Percentiles rank a stretch among this genome's conserved stretches.
Conservation (phyloP, 2,113 vertebrate genomes). For the Rhinopomastus cyanomelas region DNA sequence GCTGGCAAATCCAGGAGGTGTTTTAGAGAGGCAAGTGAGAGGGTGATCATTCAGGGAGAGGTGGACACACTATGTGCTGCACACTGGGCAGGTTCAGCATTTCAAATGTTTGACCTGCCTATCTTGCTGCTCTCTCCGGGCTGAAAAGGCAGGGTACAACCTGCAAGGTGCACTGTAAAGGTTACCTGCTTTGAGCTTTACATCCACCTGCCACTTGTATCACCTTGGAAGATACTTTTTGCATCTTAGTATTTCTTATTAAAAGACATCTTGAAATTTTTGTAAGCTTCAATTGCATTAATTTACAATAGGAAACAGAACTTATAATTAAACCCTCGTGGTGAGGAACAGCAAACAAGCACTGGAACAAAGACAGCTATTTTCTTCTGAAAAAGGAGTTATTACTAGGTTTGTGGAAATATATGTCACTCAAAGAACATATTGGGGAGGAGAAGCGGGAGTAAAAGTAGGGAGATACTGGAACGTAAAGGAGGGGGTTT, state of each 20-base stretch:
- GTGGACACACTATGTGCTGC: neutral
- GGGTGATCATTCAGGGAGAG: neutral
- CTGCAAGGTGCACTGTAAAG: neutral
- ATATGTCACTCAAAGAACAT: neutral
- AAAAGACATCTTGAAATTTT: neutral
- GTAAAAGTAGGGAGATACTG: neutral
- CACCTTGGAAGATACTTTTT: neutral
- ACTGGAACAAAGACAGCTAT: neutral
- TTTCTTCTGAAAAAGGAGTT: neutral
- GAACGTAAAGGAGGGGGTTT: neutral
- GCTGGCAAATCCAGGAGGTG: neutral
- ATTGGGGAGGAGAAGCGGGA: neutral
- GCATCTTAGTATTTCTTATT: neutral
- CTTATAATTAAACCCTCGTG: neutral
- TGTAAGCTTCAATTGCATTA: neutral
- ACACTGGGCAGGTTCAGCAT: neutral
- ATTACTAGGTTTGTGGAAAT: neutral
- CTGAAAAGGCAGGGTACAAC: neutral
- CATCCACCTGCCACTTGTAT: neutral
- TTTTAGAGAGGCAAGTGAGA: neutral
- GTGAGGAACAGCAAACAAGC: neutral
- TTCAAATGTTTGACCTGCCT: accelerated
- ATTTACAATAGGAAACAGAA: neutral
- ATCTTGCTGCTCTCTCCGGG: neutral
- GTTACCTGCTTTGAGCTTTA: neutral